A percentile compares a stretch with the other conserved stretches of the same genome.
These are phyloP conservation scores for Pristionchus mayeri DNA, from an alignment of 2,888 invertebrate species.

Conservation along the genomic window DNA sequence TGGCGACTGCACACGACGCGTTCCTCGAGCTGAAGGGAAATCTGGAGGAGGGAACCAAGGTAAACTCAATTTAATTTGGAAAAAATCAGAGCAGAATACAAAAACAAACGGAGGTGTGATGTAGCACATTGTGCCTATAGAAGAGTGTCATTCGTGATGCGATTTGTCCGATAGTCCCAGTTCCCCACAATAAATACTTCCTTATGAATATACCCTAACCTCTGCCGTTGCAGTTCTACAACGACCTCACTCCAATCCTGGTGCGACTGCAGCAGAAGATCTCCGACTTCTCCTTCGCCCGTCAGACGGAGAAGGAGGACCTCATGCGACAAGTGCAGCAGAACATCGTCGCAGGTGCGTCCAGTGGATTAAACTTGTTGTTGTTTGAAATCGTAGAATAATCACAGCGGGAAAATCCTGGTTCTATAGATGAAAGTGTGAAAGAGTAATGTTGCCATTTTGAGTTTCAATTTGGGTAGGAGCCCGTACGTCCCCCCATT, in stretches of 20 bases:
- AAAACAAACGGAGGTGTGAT: background rate
- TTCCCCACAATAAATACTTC: background rate
- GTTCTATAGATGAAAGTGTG: too few relatives aligned
- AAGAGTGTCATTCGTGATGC: background rate
- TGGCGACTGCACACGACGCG: constrained; percentile 92
- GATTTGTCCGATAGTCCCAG: background rate
- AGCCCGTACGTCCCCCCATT: too few relatives aligned
- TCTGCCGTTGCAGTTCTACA: constrained; percentile 79
- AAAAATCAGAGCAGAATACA: background rate
- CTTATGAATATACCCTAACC: background rate
- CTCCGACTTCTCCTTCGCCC: constrained; percentile 96
- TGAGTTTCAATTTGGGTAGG: too few relatives aligned
- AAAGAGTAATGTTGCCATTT: too few relatives aligned
- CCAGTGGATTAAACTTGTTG: too few relatives aligned
- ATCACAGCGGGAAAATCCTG: too few relatives aligned
- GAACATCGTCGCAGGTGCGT: constrained; percentile 68
- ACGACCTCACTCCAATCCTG: constrained; percentile 84
- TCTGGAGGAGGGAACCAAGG: constrained; percentile 95
- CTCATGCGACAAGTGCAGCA: constrained; percentile 90
- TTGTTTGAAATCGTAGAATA: too few relatives aligned
- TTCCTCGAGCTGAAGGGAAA: constrained; percentile 92
- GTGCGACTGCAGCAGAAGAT: constrained; percentile 97
- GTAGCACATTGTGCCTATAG: background rate
- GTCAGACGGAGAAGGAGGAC: constrained; percentile 99
- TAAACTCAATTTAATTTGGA: constrained; percentile 76